Conservation (phyloP, 2,797 vertebrate species). For the Acipenser transmontanus region DNA sequence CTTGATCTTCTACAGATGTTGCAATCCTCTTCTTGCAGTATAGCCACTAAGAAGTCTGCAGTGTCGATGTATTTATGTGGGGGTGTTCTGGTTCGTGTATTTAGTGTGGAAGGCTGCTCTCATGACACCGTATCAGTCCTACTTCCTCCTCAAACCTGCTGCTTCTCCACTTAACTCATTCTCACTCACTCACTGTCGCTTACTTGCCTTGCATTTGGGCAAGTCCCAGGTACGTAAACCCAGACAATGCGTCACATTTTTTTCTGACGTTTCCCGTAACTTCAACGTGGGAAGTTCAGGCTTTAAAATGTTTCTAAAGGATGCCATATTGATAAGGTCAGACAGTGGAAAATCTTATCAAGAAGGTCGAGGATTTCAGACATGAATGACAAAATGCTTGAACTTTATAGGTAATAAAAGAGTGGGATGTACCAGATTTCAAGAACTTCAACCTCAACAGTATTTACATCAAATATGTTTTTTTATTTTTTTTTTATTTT, state of each 20-base stretch:
- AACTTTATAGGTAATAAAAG: too few species aligned
- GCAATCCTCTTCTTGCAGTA: too few species aligned
- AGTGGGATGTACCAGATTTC: too few species aligned
- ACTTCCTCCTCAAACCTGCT: conserved; percentile 23
- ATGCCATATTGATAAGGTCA: conserved; percentile 13
- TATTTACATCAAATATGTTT: too few species aligned
- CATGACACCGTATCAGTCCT: conserved; percentile 13
- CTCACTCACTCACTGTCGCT: background rate
- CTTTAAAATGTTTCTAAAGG: background rate
- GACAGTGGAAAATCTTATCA: background rate
- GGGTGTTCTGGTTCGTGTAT: too few species aligned
- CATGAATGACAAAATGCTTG: too few species aligned
- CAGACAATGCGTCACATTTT: background rate
- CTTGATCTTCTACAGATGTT: too few species aligned
- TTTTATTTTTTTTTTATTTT: too few species aligned
- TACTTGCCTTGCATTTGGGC: background rate
- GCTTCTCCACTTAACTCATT: background rate
- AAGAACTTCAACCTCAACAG: too few species aligned
- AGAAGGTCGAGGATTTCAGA: background rate
- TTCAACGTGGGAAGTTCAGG: conserved; percentile 21
- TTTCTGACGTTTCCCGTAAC: conserved; percentile 1
- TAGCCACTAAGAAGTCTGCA: too few species aligned
- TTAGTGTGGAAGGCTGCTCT: too few species aligned
- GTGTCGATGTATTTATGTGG: too few species aligned
- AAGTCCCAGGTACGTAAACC: background rate